Conservation (phyloP, 2,888 invertebrate species). For the Melipona beecheii region DNA sequence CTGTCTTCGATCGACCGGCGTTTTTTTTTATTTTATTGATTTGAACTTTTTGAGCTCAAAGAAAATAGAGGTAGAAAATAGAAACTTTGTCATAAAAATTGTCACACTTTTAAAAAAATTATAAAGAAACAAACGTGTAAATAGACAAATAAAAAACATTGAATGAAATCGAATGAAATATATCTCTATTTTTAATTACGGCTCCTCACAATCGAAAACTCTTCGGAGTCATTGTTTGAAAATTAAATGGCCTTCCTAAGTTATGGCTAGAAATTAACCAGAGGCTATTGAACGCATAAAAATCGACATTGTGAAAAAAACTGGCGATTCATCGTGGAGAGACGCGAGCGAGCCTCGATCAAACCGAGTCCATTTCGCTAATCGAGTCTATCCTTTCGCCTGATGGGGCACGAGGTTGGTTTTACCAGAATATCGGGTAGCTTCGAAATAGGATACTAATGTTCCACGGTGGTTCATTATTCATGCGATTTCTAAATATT, state of each 20-base stretch:
- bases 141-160: too few relatives aligned
- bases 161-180: too few relatives aligned
- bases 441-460: conserved; percentile 34
- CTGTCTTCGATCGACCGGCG: too few relatives aligned
- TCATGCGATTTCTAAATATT: conserved; percentile 51
- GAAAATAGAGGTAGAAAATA: too few relatives aligned
- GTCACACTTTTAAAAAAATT: too few relatives aligned
- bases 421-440: conserved; percentile 26
- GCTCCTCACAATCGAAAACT: too few relatives aligned
- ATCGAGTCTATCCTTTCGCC: conserved; percentile 22
- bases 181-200: too few relatives aligned
- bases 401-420: not conserved
- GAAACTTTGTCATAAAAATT: too few relatives aligned
- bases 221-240: too few relatives aligned
- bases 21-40: too few relatives aligned
- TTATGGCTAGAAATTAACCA: not conserved
- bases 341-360: not conserved
- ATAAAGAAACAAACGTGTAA: too few relatives aligned
- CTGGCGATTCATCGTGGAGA: not conserved
- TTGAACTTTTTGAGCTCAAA: too few relatives aligned
- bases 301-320: not conserved
- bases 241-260: not conserved
- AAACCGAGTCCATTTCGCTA: not conserved
- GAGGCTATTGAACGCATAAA: not conserved
- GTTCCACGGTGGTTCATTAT: conserved; percentile 45